Conservation (phyloP, 1,140 invertebrate species). For the Ceratosolen fusciceps region DNA sequence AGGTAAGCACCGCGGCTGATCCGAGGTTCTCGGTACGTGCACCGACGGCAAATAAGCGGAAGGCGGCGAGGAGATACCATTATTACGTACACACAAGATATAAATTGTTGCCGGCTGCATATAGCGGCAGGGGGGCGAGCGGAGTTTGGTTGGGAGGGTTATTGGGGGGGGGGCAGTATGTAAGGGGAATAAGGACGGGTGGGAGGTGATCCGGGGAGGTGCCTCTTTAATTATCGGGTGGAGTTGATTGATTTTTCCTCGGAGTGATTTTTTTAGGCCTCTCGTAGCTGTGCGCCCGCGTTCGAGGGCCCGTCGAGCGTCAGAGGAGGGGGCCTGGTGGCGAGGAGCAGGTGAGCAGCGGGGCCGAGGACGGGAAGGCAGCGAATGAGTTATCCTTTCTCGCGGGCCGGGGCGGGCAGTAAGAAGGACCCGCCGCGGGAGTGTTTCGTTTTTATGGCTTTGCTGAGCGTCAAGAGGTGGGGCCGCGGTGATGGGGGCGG, state of each 20-base stretch:
- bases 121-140: not conserved
- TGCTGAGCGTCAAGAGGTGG: no score
- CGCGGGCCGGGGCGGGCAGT: not conserved
- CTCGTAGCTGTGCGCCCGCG: no score
- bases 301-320: no score
- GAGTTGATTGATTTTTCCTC: constrained; percentile 26
- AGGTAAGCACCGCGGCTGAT: no score
- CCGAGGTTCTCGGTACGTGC: not conserved
- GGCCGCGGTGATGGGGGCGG: no score
- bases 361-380: not conserved
- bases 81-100: constrained; percentile 34
- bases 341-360: no score
- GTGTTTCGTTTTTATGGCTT: constrained; percentile 3
- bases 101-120: constrained; percentile 9
- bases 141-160: not conserved
- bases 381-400: constrained; percentile 18
- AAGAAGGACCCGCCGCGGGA: not conserved
- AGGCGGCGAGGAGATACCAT: constrained; percentile 16
- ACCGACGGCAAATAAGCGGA: not conserved
- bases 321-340: no score
- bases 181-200: no score
- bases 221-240: constrained; percentile 29
- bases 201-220: not conserved
- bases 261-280: constrained; percentile 11
- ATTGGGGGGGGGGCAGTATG: not conserved